Evolutionary conservation across 2,113 vertebrate genomes (phyloP), one percentile per base, ranked within the genome.

Genomic region (Dryoscopus gambensis): DNA sequence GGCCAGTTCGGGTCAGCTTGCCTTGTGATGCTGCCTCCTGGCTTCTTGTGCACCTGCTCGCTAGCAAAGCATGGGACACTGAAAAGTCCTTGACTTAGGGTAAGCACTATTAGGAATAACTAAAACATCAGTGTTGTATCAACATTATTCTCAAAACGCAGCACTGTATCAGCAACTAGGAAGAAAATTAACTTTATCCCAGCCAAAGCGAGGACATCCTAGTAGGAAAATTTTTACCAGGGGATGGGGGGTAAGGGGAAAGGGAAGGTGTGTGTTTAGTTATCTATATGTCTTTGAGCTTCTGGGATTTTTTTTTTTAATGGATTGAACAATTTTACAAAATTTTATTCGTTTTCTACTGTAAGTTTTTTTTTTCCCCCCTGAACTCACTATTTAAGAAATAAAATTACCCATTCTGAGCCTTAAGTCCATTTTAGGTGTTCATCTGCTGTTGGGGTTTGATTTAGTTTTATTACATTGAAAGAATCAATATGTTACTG

Each of bases 341-440:
- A 93, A 69, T 5, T 1, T 6, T 24, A 55, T 25, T 46, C 37
- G 50, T 46, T 90, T 76, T 63, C 13, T 37, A 3, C 9, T 13
- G 7, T 25, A 52, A 42, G 11, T 3, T 30, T 42, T 57, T 24
- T 47, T 11, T 0, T n/a, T n/a, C n/a, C n/a, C 0, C 11, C 16
- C 17, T 6, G 4, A 75, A 52, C 5, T 81, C 57, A 21, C 14
- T 75, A 44, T 28, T 90, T 24, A 31, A 63, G 47, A 84, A 82
- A 33, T 21, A 27, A 55, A 78, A 81, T 0, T 1, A 55, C 18
- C 14, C 4, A 23, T n/a, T 92, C 15, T 39, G 81, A 68, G 59
- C 15, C 42, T 27, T 25, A 63, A 25, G 9, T 80, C 22, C 17
- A 8, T 77, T 71, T 70, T n/a, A 52, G 40, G 9, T 52, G 22